A percentile compares a stretch with the other conserved stretches of the same genome.
phyloP scores from a whole-genome alignment of 2,113 vertebrate species.

The Bostrychus sinensis region DNA sequence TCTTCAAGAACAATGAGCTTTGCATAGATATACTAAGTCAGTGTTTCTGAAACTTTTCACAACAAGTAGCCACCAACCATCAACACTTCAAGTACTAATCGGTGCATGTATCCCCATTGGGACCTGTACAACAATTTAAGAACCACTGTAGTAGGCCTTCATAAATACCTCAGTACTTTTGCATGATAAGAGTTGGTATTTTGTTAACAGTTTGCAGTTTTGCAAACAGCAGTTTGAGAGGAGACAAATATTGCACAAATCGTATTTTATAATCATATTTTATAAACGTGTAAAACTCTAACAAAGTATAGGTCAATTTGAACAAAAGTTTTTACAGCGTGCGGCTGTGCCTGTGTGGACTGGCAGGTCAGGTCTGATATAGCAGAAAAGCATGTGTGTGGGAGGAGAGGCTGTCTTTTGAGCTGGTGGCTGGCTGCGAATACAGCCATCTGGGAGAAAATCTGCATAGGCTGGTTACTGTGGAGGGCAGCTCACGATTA shows the following conservation, averaged over 20 bases:
- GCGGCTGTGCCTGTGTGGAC: constrained; percentile 8
- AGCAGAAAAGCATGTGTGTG: constrained; percentile 32
- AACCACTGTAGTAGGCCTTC: too few species aligned
- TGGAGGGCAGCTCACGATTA: constrained; percentile 25
- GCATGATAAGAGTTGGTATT: too few species aligned
- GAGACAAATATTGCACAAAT: background rate
- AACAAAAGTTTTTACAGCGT: background rate
- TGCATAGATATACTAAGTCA: too few species aligned
- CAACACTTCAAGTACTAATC: too few species aligned
- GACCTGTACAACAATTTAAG: too few species aligned
- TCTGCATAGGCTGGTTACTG: constrained; percentile 25
- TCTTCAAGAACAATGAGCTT: too few species aligned
- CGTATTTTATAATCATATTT: background rate
- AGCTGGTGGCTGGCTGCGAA: constrained; percentile 32
- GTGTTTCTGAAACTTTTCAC: too few species aligned
- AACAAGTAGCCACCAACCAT: too few species aligned
- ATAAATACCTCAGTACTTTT: too few species aligned
- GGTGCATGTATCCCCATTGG: too few species aligned
- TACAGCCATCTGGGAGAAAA: constrained; percentile 53
- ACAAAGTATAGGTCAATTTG: background rate
- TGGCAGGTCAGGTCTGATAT: constrained; percentile 32
- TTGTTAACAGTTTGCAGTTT: too few species aligned
- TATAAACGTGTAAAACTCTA: too few species aligned
- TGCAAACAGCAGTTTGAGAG: background rate
- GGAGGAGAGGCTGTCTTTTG: constrained; percentile 46